Percentiles rank a stretch among this genome's conserved stretches.
These are phyloP conservation scores for Camponotus floridanus DNA, from an alignment of 1,140 invertebrate species.

Conservation along the genomic window DNA sequence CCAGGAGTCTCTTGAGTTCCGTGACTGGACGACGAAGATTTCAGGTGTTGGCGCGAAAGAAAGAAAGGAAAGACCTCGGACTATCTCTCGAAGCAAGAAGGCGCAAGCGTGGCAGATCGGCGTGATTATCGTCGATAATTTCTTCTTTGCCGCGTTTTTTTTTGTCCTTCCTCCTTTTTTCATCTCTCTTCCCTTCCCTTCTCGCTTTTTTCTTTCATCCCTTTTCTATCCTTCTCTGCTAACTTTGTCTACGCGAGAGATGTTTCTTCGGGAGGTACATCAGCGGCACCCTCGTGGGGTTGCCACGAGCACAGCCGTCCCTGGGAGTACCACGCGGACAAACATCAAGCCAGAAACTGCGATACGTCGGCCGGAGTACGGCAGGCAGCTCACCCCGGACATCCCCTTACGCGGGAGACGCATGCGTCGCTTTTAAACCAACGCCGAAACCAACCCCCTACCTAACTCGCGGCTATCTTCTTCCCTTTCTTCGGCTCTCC, in stretches of 20 bases:
- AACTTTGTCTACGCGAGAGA: conserved; percentile 32
- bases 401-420: conserved; percentile 78
- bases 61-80: conserved; percentile 22
- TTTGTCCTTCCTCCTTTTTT: neutral
- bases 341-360: conserved; percentile 86
- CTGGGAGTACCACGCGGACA: conserved; percentile 84
- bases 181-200: neutral
- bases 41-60: conserved; percentile 36
- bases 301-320: conserved; percentile 66
- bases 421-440: conserved; percentile 85
- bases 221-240: neutral
- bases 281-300: conserved; percentile 73
- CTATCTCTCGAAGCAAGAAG: conserved; percentile 45
- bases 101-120: conserved; percentile 71
- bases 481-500: conserved; percentile 28
- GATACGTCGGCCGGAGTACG: conserved; percentile 82
- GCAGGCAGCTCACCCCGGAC: conserved; percentile 81
- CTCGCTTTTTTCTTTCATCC: neutral
- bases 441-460: conserved; percentile 79
- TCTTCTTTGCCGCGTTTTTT: neutral
- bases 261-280: neutral
- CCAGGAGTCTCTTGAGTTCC: conserved; percentile 64
- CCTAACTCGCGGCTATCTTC: conserved; percentile 60
- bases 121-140: conserved; percentile 46
- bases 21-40: conserved; percentile 56